Conservation (phyloP, 2,797 vertebrate species). For the Silurus aristotelis region DNA sequence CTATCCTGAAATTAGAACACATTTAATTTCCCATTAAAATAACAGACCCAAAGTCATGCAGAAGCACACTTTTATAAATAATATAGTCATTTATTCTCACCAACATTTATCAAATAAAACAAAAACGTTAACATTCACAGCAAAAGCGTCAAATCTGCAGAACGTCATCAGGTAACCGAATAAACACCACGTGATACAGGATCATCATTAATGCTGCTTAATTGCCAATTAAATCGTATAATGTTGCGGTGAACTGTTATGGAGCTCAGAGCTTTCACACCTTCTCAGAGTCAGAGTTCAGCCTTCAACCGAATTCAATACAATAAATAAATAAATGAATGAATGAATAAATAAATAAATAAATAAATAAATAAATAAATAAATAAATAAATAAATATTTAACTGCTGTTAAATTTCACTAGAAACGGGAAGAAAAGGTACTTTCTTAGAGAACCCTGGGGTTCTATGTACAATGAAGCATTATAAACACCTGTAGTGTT, state of each 20-base stretch:
- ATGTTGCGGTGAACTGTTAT: neutral
- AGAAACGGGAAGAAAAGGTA: no score
- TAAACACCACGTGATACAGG: neutral
- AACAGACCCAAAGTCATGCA: neutral
- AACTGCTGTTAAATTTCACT: no score
- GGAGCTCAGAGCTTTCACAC: neutral
- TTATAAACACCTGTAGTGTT: neutral
- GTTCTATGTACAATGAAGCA: no score
- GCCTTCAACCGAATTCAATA: no score
- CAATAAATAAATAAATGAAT: no score
- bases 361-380: no score
- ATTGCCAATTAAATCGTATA: neutral
- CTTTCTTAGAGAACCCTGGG: no score
- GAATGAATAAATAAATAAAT: no score
- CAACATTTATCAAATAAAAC: neutral
- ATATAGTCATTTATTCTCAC: neutral
- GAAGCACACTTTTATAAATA: neutral
- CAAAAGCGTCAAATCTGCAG: neutral
- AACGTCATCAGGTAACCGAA: neutral
- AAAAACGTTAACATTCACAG: neutral
- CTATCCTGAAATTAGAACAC: no score
- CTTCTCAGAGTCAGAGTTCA: no score
- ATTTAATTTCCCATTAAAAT: neutral
- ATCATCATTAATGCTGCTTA: neutral
- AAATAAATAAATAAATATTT: no score